A percentile compares a stretch with the other conserved stretches of the same genome.
Conservation (phyloP, 2,888 invertebrate genomes). For the Agrilus mali region DNA sequence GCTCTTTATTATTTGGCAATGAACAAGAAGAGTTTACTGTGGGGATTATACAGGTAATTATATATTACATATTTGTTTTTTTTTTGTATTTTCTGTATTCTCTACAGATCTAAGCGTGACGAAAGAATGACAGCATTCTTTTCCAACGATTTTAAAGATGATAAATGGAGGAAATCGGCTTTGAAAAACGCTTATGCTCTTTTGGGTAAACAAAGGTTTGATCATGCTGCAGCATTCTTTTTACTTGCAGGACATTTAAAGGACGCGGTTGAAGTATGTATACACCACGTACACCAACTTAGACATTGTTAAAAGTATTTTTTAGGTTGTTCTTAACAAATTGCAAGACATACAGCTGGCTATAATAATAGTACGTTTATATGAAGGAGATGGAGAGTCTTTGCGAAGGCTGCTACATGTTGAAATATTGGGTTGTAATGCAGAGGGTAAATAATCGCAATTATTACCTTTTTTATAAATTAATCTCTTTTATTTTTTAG, state of each 20-base stretch:
- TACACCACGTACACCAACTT: too few species aligned
- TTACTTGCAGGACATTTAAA: conserved; percentile 85
- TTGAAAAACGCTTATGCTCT: conserved; percentile 96
- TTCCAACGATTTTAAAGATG: conserved; percentile 82
- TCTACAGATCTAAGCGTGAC: conserved; percentile 61
- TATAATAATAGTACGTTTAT: conserved; percentile 83
- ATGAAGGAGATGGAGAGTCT: conserved; percentile 67
- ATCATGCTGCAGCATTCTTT: conserved; percentile 98
- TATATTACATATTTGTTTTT: neutral
- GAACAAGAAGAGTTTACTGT: conserved; percentile 93
- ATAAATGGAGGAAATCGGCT: conserved; percentile 94
- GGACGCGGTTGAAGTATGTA: conserved; percentile 81
- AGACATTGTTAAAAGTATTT: neutral
- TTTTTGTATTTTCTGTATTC: conserved; percentile 2
- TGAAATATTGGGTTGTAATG: conserved; percentile 63
- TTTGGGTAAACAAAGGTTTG: conserved; percentile 86
- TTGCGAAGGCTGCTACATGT: conserved; percentile 65
- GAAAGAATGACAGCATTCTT: conserved; percentile 93
- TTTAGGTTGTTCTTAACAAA: conserved; percentile 73
- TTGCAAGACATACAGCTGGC: conserved; percentile 92
- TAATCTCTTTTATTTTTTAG: conserved; percentile 9
- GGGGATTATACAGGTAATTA: conserved; percentile 67
- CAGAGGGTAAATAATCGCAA: conserved; percentile 33
- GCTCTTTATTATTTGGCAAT: conserved; percentile 95
- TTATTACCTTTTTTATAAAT: neutral